phyloP scores from a whole-genome alignment of 2,113 vertebrate species.

The Chlorocebus sabaeus region DNA sequence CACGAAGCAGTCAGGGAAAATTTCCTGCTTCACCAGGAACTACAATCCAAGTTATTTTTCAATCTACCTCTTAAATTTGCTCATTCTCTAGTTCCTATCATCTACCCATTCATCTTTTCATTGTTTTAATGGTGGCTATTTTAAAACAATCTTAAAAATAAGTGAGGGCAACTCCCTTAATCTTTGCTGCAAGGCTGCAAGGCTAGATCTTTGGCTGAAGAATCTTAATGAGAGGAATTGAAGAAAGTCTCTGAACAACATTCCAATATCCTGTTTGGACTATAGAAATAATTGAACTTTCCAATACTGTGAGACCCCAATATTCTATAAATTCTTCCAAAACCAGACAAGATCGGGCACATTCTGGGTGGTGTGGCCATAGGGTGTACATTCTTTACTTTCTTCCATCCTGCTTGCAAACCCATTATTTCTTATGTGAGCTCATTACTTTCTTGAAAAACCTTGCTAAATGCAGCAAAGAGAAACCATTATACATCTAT shows the following conservation, averaged over 20 bases:
- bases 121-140: background rate
- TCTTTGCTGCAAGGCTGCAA: background rate
- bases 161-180: background rate
- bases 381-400: background rate
- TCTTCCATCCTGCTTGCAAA: background rate
- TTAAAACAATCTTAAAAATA: background rate
- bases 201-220: background rate
- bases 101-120: background rate
- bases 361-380: no score
- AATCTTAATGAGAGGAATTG: background rate
- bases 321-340: background rate
- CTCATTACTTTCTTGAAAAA: conserved; percentile 16
- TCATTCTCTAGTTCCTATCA: background rate
- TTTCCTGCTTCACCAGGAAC: background rate
- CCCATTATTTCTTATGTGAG: background rate
- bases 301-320: background rate
- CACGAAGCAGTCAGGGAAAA: no score
- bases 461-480: background rate
- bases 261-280: background rate
- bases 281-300: background rate
- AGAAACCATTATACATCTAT: background rate
- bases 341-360: background rate
- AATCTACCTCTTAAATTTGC: background rate
- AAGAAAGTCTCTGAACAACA: background rate
- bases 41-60: background rate